phyloP scores from a whole-genome alignment of 2,888 invertebrate species.

The Junonia oenone region DNA sequence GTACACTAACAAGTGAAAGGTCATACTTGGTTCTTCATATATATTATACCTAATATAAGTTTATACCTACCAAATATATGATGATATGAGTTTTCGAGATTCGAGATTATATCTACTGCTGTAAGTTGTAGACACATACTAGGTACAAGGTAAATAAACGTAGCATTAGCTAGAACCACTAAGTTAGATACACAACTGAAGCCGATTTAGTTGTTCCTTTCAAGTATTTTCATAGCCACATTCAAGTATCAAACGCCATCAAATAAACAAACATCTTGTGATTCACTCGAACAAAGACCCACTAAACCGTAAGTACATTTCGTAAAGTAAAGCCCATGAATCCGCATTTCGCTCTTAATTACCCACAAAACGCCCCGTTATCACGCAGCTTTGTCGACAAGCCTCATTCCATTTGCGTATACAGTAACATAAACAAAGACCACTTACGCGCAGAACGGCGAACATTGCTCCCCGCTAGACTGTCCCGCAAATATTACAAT shows the following conservation, averaged over 20 bases:
- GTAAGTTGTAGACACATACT: too few relatives aligned
- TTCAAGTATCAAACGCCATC: not conserved
- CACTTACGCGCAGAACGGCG: slow-evolving; percentile 36
- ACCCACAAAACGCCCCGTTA: slow-evolving; percentile 73
- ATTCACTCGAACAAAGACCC: slow-evolving; percentile 48
- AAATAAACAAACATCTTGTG: not conserved
- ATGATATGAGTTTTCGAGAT: too few relatives aligned
- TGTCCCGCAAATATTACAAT: slow-evolving; percentile 39
- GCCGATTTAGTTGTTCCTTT: too few relatives aligned
- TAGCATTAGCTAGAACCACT: not conserved
- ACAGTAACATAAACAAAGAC: slow-evolving; percentile 63
- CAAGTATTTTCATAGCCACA: not conserved
- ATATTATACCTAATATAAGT: too few relatives aligned
- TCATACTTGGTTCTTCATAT: not conserved
- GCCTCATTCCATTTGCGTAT: slow-evolving; percentile 63
- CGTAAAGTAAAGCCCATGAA: slow-evolving; percentile 42
- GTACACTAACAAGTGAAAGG: not conserved
- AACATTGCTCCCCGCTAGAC: slow-evolving; percentile 51
- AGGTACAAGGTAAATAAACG: too few relatives aligned
- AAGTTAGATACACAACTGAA: not conserved
- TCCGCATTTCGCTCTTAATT: slow-evolving; percentile 58
- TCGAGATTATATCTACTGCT: too few relatives aligned
- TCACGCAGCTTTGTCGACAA: slow-evolving; percentile 51
- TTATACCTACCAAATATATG: too few relatives aligned
- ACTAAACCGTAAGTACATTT: slow-evolving; percentile 61